phyloP scores from a whole-genome alignment of 2,888 invertebrate species.

The Mythimna vitellina region DNA sequence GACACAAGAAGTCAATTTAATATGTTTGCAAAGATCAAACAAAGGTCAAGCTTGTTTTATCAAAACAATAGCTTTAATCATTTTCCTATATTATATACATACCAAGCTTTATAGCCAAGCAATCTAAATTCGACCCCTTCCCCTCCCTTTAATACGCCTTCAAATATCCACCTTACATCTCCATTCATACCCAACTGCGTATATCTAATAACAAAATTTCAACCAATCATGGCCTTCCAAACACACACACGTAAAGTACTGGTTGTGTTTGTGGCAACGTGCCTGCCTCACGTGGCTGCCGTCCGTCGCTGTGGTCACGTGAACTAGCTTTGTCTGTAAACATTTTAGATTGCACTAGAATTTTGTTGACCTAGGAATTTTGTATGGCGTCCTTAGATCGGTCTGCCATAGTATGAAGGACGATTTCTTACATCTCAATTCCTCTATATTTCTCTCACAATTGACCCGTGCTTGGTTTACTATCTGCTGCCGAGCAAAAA shows the following conservation, averaged over 20 bases:
- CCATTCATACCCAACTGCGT: constrained; percentile 46
- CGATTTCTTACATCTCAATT: background rate
- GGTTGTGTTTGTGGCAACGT: constrained; percentile 57
- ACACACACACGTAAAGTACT: constrained; percentile 8
- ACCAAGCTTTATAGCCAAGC: background rate
- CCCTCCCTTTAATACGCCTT: background rate
- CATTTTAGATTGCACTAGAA: constrained; percentile 46
- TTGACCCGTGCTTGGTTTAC: too few relatives aligned
- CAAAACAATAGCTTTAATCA: background rate
- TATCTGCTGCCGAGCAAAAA: too few relatives aligned
- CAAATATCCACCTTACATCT: constrained; percentile 11
- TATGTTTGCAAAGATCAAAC: background rate
- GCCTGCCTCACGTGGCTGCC: constrained; percentile 52
- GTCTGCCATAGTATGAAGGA: background rate
- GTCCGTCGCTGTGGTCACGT: constrained; percentile 49
- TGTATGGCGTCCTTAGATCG: background rate
- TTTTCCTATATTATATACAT: background rate
- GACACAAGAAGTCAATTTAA: background rate
- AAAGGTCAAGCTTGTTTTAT: background rate
- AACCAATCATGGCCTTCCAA: constrained; percentile 33
- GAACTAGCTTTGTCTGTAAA: constrained; percentile 57
- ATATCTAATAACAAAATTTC: constrained; percentile 19
- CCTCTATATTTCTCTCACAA: too few relatives aligned
- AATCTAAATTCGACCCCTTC: background rate
- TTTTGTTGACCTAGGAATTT: constrained; percentile 21